These are phyloP conservation scores for Scopus umbretta DNA, from an alignment of 2,113 vertebrate species.

Conservation along the genomic window DNA sequence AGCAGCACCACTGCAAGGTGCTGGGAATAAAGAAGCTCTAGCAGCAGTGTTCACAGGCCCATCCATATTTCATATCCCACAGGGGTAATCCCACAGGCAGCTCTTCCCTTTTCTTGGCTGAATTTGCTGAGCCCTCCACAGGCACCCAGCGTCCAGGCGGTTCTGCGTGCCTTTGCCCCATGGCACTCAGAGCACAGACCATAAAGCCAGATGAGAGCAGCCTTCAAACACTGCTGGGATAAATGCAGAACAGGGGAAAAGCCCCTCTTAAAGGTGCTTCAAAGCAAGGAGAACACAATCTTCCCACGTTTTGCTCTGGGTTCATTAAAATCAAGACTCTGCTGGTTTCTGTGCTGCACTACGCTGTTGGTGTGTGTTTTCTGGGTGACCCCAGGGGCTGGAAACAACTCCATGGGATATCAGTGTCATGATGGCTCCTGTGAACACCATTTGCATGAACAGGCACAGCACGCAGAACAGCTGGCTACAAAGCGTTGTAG, in stretches of 20 bases:
- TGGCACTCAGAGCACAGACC: too few species aligned
- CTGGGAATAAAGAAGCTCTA: neutral
- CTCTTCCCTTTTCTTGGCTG: neutral
- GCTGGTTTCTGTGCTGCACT: neutral
- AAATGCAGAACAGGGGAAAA: neutral
- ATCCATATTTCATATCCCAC: neutral
- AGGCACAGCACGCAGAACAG: accelerated
- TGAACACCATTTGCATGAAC: neutral
- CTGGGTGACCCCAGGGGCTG: neutral
- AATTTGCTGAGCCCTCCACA: accelerated
- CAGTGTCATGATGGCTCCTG: too few species aligned
- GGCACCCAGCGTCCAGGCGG: neutral
- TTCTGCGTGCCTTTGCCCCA: neutral
- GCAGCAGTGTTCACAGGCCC: neutral
- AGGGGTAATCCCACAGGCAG: neutral
- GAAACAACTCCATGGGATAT: neutral
- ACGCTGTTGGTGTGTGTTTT: neutral
- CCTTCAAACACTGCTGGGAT: neutral
- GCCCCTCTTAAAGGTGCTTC: neutral
- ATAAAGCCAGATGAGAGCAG: accelerated
- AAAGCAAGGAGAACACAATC: neutral
- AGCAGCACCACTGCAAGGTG: neutral
- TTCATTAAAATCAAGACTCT: neutral
- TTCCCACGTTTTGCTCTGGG: neutral
- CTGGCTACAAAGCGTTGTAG: neutral